A percentile compares a stretch with the other conserved stretches of the same genome.
Conservation (phyloP, 1,140 invertebrate genomes). For the Drosophila asahinai region DNA sequence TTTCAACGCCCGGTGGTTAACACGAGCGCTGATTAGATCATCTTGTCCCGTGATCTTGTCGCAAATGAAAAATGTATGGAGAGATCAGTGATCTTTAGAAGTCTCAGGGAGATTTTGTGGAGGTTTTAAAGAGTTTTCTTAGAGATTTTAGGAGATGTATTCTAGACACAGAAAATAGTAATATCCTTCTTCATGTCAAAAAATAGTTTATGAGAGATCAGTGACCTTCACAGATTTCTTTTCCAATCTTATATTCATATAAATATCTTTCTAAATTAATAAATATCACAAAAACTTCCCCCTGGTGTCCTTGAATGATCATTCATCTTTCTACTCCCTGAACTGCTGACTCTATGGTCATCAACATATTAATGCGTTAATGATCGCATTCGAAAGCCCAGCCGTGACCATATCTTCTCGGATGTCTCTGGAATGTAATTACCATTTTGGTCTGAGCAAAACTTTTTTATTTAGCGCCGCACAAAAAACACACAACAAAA, state of each 20-base stretch:
- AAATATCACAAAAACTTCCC: not conserved
- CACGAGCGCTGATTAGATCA: conserved; percentile 43
- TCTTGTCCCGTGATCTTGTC: conserved; percentile 14
- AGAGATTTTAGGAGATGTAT: no score
- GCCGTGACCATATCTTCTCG: conserved; percentile 42
- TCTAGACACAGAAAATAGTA: no score
- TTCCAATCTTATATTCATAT: no score
- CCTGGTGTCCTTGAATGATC: conserved; percentile 22
- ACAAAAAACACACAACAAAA: conserved; percentile 16
- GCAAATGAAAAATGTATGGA: not conserved
- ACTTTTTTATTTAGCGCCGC: conserved; percentile 24
- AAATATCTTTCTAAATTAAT: no score
- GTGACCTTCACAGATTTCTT: no score
- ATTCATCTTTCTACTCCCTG: not conserved
- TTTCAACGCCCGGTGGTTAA: conserved; percentile 32
- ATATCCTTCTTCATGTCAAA: no score
- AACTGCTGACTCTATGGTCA: conserved; percentile 10
- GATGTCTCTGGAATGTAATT: conserved; percentile 52
- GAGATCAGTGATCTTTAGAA: conserved; percentile 1
- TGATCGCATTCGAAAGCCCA: conserved; percentile 35
- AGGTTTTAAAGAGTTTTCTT: no score
- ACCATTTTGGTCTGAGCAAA: conserved; percentile 42
- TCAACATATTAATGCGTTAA: conserved; percentile 28
- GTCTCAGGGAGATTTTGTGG: not conserved
- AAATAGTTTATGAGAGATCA: no score